Percentiles rank a stretch among this genome's conserved stretches.
Conservation (phyloP, 2,888 invertebrate species). For the Acanthosoma haemorrhoidale region DNA sequence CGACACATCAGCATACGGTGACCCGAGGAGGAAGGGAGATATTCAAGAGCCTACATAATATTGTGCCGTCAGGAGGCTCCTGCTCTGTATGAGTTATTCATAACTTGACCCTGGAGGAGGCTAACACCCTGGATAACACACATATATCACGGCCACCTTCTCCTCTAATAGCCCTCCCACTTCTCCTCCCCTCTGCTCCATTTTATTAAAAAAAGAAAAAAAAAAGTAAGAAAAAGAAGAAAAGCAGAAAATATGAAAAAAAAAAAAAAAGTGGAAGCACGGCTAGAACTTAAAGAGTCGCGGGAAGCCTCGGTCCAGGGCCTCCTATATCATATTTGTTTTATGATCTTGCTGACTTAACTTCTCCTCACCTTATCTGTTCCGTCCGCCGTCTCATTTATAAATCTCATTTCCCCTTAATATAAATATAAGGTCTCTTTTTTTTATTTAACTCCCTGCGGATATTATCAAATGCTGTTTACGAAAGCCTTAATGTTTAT, state of each 20-base stretch:
- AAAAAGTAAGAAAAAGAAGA: not conserved
- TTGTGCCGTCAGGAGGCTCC: constrained; percentile 4
- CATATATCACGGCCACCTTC: constrained; percentile 28
- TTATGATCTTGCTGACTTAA: constrained; percentile 14
- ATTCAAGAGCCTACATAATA: constrained; percentile 21
- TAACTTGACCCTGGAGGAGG: constrained; percentile 23
- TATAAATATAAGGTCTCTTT: constrained; percentile 14
- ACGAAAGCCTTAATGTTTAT: too few relatives aligned
- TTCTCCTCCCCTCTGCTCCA: not conserved
- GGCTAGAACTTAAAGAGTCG: not conserved
- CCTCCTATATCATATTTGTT: constrained; percentile 21
- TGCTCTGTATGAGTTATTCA: constrained; percentile 22
- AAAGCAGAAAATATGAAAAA: not conserved
- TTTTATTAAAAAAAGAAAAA: constrained; percentile 23
- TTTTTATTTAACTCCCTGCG: too few relatives aligned
- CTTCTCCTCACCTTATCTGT: constrained; percentile 12
- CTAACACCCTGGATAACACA: constrained; percentile 29
- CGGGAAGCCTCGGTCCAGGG: not conserved
- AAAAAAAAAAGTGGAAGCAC: not conserved
- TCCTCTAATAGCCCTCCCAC: constrained; percentile 22
- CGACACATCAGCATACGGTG: constrained; percentile 27
- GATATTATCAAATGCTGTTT: not conserved
- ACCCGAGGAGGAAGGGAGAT: not conserved
- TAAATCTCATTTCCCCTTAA: not conserved
- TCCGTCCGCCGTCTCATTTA: too few relatives aligned